phyloP scores from a whole-genome alignment of 92 coral and sea anemone species.

The Porites divaricata region DNA sequence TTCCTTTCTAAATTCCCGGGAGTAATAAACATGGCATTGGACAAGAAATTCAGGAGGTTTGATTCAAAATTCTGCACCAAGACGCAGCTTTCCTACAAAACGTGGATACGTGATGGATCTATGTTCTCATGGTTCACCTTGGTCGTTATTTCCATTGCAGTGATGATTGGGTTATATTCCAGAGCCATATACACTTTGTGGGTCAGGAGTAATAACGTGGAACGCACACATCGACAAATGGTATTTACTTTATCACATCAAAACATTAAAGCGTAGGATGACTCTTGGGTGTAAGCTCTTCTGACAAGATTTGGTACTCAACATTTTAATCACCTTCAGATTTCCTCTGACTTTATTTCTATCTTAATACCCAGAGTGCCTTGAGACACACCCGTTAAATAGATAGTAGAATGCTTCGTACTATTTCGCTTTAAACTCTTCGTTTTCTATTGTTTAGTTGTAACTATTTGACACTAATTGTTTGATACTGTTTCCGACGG shows the following conservation, averaged over 20 bases:
- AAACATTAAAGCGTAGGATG: no score
- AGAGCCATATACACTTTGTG: conserved; percentile 10
- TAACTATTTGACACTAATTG: no score
- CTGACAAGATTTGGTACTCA: no score
- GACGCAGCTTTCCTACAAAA: neutral
- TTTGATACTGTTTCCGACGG: no score
- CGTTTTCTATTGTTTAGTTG: no score
- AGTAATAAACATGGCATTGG: neutral
- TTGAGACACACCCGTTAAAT: no score
- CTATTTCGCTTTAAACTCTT: no score
- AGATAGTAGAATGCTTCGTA: no score
- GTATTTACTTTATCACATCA: neutral
- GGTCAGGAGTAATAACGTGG: neutral
- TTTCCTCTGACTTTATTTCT: no score
- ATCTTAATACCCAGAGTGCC: no score
- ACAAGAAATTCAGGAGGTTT: neutral
- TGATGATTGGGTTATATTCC: conserved; percentile 10
- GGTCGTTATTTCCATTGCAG: neutral
- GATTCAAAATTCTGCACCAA: neutral
- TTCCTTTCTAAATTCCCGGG: neutral
- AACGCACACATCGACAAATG: neutral
- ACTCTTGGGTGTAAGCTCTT: no score
- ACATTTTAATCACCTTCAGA: no score
- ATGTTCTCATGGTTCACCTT: neutral
- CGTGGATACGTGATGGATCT: neutral